Conservation (phyloP, 2,113 vertebrate genomes). For the Mustela nigripes region DNA sequence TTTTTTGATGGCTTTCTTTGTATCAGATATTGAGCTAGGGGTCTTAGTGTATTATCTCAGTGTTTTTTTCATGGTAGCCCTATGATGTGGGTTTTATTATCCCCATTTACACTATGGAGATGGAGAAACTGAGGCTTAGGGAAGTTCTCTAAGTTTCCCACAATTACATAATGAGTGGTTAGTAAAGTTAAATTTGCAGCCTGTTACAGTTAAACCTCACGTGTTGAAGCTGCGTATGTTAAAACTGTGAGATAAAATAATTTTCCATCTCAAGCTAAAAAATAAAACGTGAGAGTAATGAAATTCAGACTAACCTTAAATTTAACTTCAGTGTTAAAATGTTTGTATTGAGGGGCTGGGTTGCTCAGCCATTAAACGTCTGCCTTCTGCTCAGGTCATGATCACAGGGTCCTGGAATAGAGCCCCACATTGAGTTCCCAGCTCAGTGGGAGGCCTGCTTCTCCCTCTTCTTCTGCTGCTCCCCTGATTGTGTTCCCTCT, state of each 20-base stretch:
- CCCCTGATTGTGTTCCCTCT: too few species aligned
- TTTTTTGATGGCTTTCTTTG: slow-evolving; percentile 6
- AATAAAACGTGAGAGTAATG: not conserved
- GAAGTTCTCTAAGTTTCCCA: not conserved
- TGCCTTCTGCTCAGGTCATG: too few species aligned
- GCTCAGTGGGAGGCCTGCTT: too few species aligned
- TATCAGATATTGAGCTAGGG: not conserved
- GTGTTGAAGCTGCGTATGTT: not conserved
- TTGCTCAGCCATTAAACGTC: too few species aligned
- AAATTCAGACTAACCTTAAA: not conserved
- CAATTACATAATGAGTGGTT: not conserved
- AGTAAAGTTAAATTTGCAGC: slow-evolving; percentile 3
- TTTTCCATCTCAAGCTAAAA: not conserved
- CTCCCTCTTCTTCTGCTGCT: too few species aligned
- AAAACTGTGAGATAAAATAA: not conserved
- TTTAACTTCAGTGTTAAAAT: not conserved
- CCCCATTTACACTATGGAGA: not conserved
- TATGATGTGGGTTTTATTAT: not conserved
- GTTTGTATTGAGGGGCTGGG: too few species aligned
- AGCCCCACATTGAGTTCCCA: too few species aligned
- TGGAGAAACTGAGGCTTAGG: not conserved
- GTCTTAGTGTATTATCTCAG: not conserved
- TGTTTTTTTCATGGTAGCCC: not conserved
- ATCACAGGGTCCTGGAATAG: too few species aligned
- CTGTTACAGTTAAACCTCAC: not conserved